Evolutionary conservation across 2,888 invertebrate species (phyloP).

Genomic region (Conchocele bisecta): DNA sequence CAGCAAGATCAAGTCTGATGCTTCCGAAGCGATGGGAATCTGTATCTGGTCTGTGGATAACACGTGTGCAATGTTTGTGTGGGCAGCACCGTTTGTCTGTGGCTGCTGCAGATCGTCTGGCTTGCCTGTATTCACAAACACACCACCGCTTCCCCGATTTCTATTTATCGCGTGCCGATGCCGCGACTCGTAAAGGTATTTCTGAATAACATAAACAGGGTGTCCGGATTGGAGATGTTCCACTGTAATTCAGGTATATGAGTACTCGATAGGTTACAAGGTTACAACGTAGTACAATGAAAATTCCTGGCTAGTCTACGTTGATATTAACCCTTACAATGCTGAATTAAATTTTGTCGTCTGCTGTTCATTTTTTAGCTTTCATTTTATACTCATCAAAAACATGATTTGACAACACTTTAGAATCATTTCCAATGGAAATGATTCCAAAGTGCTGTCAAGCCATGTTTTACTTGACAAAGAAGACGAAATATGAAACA

Average conservation of each 20-base stretch:
- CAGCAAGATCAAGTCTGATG: conserved; percentile 39
- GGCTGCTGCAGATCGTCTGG: conserved; percentile 10
- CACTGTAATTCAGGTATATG: too few relatives aligned
- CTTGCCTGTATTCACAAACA: conserved; percentile 85
- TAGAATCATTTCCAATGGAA: too few relatives aligned
- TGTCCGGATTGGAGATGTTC: too few relatives aligned
- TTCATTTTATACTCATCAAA: too few relatives aligned
- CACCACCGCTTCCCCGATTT: conserved; percentile 96
- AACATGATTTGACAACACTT: too few relatives aligned
- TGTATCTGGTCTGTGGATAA: conserved; percentile 26
- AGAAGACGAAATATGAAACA: too few relatives aligned
- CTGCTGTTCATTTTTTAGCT: too few relatives aligned
- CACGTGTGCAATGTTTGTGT: conserved; percentile 6
- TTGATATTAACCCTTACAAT: too few relatives aligned
- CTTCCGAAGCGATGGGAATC: conserved; percentile 48
- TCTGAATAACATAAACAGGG: conserved; percentile 86
- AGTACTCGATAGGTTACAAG: neutral
- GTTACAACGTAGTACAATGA: neutral
- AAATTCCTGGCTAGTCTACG: too few relatives aligned
- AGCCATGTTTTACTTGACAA: too few relatives aligned
- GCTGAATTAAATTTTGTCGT: too few relatives aligned
- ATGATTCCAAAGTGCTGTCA: too few relatives aligned
- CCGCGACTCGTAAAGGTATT: conserved; percentile 98
- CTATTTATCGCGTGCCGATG: conserved; percentile 98
- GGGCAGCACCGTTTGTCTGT: conserved; percentile 22